Evolutionary conservation across 2,113 vertebrate genomes (phyloP).

Genomic region (Pelodiscus sinensis): DNA sequence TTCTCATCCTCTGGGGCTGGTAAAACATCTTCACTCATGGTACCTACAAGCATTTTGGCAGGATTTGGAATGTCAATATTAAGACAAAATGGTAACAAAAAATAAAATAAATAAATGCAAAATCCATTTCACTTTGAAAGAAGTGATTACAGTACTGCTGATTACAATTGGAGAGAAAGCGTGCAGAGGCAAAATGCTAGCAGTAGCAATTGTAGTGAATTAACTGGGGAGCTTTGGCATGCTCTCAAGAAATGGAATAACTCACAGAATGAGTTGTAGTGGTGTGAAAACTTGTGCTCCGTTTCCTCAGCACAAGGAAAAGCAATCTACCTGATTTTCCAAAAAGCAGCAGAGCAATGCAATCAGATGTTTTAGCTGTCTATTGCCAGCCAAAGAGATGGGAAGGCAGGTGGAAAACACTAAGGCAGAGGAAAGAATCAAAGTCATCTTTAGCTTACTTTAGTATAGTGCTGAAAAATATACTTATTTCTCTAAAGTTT

Average conservation of each 20-base stretch:
- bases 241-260: constrained; percentile 31
- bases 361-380: constrained; percentile 37
- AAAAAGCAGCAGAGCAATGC: constrained; percentile 37
- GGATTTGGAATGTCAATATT: constrained; percentile 4
- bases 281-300: constrained; percentile 45
- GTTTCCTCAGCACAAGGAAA: constrained; percentile 26
- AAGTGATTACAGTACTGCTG: constrained; percentile 1
- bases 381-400: background rate
- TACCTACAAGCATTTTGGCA: background rate
- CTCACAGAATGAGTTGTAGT: constrained; percentile 18
- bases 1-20: background rate
- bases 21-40: background rate
- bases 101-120: background rate
- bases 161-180: constrained; percentile 29
- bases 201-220: constrained; percentile 28
- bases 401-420: background rate
- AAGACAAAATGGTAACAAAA: constrained; percentile 1
- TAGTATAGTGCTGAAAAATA: background rate
- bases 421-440: background rate
- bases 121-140: constrained; percentile 35
- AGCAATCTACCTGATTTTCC: constrained; percentile 41
- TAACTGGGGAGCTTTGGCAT: constrained; percentile 9
- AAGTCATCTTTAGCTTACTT: background rate
- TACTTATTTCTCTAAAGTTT: background rate
- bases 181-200: constrained; percentile 29